These are phyloP conservation scores for Sebastes diaconus DNA, from an alignment of 2,797 vertebrate species.

Conservation along the genomic window DNA sequence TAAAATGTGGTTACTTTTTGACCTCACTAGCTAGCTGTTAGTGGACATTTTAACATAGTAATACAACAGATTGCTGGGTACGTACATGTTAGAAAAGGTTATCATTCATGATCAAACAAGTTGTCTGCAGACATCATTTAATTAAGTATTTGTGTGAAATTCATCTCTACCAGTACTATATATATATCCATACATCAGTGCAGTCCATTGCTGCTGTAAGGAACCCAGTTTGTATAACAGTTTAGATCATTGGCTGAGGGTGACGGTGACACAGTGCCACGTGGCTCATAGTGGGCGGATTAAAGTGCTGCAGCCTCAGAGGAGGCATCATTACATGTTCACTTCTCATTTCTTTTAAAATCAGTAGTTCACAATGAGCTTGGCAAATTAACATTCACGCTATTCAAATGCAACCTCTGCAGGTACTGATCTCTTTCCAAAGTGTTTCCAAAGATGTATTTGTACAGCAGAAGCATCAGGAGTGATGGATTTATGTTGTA, in stretches of 20 bases:
- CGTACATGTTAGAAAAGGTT: neutral
- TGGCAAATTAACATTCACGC: neutral
- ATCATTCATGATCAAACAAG: neutral
- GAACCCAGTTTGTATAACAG: neutral
- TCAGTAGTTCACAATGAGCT: neutral
- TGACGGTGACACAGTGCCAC: slow-evolving; percentile 30
- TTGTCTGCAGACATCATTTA: neutral
- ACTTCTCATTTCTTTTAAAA: neutral
- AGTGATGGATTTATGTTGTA: neutral
- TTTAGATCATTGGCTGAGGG: neutral
- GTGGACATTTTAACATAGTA: neutral
- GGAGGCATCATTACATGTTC: slow-evolving; percentile 6
- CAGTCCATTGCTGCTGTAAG: neutral
- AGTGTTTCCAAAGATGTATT: neutral
- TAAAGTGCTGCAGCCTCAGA: slow-evolving; percentile 37
- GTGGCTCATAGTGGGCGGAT: slow-evolving; percentile 43
- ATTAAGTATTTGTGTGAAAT: neutral
- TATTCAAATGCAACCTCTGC: neutral
- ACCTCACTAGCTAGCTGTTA: neutral
- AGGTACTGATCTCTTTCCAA: neutral
- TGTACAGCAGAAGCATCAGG: neutral
- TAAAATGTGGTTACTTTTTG: neutral
- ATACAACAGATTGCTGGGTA: neutral
- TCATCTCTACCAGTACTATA: neutral
- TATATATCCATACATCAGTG: neutral